phyloP scores from a whole-genome alignment of 35 echinoderm and acorn worm species.

The Strongylocentrotus purpuratus region DNA sequence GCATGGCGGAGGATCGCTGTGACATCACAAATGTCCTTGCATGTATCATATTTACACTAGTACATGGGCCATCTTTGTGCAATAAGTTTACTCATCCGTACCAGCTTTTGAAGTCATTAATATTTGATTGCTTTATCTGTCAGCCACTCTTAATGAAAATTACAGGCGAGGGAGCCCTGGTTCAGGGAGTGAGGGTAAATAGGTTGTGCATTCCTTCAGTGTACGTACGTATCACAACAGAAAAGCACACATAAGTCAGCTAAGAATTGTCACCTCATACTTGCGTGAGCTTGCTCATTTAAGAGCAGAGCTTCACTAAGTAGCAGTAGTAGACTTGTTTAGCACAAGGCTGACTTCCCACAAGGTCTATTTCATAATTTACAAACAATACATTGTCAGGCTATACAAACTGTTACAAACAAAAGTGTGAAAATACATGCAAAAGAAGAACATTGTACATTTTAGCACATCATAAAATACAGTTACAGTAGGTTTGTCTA shows the following conservation, averaged over 20 bases:
- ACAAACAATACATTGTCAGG: no score
- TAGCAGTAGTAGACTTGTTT: no score
- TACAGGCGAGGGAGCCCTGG: conserved; percentile 9
- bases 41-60: conserved; percentile 23
- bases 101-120: conserved; percentile 41
- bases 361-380: no score
- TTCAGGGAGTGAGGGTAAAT: neutral
- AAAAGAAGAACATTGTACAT: no score
- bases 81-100: neutral
- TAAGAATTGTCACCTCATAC: neutral
- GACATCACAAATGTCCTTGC: conserved; percentile 30
- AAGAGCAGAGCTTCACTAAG: neutral
- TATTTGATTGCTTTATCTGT: conserved; percentile 44
- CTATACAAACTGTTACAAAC: no score
- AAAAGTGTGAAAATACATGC: no score
- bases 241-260: conserved; percentile 40
- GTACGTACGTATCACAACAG: neutral
- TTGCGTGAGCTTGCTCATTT: neutral
- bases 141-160: conserved; percentile 39
- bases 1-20: neutral
- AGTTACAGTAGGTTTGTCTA: no score
- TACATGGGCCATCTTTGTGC: conserved; percentile 21
- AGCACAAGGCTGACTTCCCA: no score
- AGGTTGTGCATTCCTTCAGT: neutral
- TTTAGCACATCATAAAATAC: no score